Percentiles rank a stretch among this genome's conserved stretches.
These are phyloP conservation scores for Toxotes chatareus DNA, from an alignment of 2,113 vertebrate genomes.

Conservation along the genomic window DNA sequence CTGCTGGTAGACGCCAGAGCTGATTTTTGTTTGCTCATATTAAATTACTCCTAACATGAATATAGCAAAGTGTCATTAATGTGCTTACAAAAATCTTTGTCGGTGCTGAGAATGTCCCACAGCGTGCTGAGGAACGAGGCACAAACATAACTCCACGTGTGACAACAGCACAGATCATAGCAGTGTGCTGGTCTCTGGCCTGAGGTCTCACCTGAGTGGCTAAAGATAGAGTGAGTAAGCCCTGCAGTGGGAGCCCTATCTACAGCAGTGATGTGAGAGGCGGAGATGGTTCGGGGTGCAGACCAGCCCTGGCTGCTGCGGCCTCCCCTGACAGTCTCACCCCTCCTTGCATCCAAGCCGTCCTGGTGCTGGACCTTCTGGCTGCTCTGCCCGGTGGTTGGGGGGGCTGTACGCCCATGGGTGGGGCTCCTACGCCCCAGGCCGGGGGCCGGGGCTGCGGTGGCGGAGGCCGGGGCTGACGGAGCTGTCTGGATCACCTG, in stretches of 20 bases:
- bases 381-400: conserved; percentile 25
- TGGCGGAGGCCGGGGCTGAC: conserved; percentile 69
- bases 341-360: conserved; percentile 88
- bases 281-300: conserved; percentile 33
- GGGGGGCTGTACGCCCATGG: conserved; percentile 51
- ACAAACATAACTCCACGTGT: not conserved
- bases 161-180: not conserved
- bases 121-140: not conserved
- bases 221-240: conserved; percentile 47
- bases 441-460: conserved; percentile 75
- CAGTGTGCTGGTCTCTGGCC: not conserved
- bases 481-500: conserved; percentile 88
- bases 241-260: conserved; percentile 52
- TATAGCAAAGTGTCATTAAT: too few species aligned
- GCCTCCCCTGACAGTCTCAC: conserved; percentile 75
- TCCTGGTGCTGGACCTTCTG: conserved; percentile 85
- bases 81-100: not conserved
- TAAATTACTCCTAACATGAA: too few species aligned
- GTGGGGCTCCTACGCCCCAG: conserved; percentile 88
- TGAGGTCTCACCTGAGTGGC: conserved; percentile 61
- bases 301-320: conserved; percentile 49
- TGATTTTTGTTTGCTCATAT: too few species aligned
- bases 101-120: too few species aligned
- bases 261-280: conserved; percentile 42
- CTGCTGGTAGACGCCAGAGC: too few species aligned